A percentile compares a stretch with the other conserved stretches of the same genome.
Conservation (phyloP, 2,797 vertebrate genomes). For the Onychomys leucogaster region DNA sequence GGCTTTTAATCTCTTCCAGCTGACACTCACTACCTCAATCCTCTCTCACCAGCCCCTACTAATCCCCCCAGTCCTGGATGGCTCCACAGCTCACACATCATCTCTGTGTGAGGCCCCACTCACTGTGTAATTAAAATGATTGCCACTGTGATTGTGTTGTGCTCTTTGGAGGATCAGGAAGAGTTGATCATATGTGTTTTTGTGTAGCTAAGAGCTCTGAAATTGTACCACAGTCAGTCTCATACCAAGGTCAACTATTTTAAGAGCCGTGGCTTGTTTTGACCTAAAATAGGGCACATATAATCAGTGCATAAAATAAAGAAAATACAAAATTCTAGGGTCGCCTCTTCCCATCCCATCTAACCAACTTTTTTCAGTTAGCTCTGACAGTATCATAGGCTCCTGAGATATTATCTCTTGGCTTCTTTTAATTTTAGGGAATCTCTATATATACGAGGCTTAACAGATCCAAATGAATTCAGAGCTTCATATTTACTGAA, state of each 20-base stretch:
- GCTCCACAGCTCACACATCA: background rate
- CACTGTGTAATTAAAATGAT: conserved; percentile 55
- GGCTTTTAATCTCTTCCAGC: conserved; percentile 66
- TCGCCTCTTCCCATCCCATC: background rate
- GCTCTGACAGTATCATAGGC: background rate
- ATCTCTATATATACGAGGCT: background rate
- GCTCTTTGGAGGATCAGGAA: background rate
- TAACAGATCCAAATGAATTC: background rate
- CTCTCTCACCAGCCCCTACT: background rate
- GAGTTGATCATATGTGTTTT: background rate
- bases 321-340: background rate
- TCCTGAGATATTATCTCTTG: background rate
- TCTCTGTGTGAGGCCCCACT: background rate
- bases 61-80: conserved; percentile 13
- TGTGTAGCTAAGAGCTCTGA: background rate
- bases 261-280: conserved; percentile 1
- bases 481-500: background rate
- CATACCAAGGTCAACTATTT: conserved; percentile 12
- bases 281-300: background rate
- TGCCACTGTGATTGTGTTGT: background rate
- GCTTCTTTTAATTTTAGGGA: background rate
- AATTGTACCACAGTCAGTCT: background rate
- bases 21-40: conserved; percentile 28
- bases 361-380: background rate
- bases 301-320: background rate